phyloP scores from a whole-genome alignment of 2,888 invertebrate species.

The Synanthedon tipuliformis region DNA sequence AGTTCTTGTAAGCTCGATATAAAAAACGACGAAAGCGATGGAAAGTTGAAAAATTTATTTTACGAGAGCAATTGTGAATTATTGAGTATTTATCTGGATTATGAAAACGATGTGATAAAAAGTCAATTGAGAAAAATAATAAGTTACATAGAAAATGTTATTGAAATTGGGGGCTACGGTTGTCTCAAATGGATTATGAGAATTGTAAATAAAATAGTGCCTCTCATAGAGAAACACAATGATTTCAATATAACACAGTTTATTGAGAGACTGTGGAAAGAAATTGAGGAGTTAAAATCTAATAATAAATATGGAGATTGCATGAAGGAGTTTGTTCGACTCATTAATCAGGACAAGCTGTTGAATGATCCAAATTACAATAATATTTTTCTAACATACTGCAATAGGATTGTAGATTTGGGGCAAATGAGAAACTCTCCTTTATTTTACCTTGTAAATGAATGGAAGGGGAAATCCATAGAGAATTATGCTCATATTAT shows the following conservation, averaged over 20 bases:
- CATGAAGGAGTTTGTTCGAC: constrained; percentile 44
- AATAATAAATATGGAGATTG: constrained; percentile 49
- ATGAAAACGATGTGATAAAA: constrained; percentile 9
- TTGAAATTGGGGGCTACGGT: constrained; percentile 60
- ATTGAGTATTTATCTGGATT: constrained; percentile 21
- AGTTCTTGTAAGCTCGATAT: constrained; percentile 15
- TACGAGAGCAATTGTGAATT: constrained; percentile 46
- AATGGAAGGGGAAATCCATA: constrained; percentile 19
- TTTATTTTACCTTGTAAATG: constrained; percentile 34
- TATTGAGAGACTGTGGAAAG: constrained; percentile 46
- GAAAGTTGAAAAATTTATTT: constrained; percentile 39
- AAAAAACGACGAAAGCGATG: constrained; percentile 25
- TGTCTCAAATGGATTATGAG: constrained; percentile 50
- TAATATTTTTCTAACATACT: constrained; percentile 35
- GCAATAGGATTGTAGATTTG: constrained; percentile 45
- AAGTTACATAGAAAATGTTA: constrained; percentile 32
- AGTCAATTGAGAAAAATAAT: constrained; percentile 20
- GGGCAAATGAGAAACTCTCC: constrained; percentile 41
- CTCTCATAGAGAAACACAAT: constrained; percentile 15
- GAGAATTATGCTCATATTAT: constrained; percentile 30
- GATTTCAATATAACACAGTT: constrained; percentile 34
- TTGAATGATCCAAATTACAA: constrained; percentile 30
- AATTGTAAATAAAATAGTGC: constrained; percentile 35
- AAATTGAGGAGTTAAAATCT: constrained; percentile 57
- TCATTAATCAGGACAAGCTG: constrained; percentile 38